A percentile compares a stretch with the other conserved stretches of the same genome.
These are phyloP conservation scores for Therioaphis trifolii DNA, from an alignment of 2,888 invertebrate species.

Conservation along the genomic window DNA sequence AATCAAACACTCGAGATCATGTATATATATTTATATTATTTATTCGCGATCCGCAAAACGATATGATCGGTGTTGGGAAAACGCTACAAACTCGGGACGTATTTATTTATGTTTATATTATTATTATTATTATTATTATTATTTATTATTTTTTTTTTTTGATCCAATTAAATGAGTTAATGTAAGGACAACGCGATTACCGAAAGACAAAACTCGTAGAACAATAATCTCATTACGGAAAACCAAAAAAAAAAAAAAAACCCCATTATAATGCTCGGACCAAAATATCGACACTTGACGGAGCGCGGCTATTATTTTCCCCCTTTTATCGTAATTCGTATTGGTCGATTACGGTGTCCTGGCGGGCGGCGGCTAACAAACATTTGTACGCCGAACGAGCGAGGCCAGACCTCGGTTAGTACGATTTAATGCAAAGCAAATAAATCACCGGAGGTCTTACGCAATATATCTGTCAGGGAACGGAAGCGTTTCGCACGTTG, in stretches of 20 bases:
- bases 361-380: not conserved
- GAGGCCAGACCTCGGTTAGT: not conserved
- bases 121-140: no score
- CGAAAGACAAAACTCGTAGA: not conserved
- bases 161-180: no score
- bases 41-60: no score
- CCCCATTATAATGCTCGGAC: not conserved
- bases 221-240: conserved; percentile 17
- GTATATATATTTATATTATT: no score
- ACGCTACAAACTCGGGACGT: no score
- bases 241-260: no score
- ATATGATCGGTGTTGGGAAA: no score
- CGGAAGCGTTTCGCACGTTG: not conserved
- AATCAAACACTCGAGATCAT: no score
- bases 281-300: conserved; percentile 11
- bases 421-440: not conserved
- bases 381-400: not conserved
- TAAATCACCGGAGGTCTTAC: not conserved
- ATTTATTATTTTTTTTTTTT: no score
- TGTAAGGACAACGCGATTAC: not conserved
- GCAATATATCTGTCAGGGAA: not conserved
- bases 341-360: not conserved
- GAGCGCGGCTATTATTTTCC: not conserved
- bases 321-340: not conserved
- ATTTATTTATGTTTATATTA: no score